Base-by-base conservation (phyloP, 1,140 invertebrate genomes). In the Drosophila seguyi region DNA sequence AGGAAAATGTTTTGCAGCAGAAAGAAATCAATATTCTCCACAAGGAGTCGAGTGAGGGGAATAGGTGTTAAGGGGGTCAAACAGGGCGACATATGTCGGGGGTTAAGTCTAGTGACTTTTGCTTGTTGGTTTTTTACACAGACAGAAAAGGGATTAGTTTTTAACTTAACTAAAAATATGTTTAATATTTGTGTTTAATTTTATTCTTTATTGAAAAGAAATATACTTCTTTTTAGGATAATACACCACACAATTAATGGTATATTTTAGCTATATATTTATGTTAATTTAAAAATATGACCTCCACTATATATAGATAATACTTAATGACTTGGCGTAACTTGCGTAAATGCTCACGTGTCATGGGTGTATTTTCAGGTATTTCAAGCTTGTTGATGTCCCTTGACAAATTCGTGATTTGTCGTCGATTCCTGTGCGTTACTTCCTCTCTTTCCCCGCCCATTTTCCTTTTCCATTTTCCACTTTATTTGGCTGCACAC, bases 351-450 rank as follows among this genome's bases (percentile, higher is more conserved):
- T 52, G 38, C 44, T 66, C 73, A 44, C 48, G 62, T 76, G 62
- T 34, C 39, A 31, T 48, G 72, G 58, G 25, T 7, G 45, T 68
- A 50, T 52, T 66, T 68, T 52, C 36, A 62, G 13, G 62, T 62
- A 66, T 66, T 62, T 45, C 41, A 13, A 36, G 57, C 36, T n/a
- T 42, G 56, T 45, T 81, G 72, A 62, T 63, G 50, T 67, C 57
- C 22, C 67, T 48, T 82, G 55, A 85, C 69, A 82, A 86, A 82
- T 79, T 81, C 80, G 74, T 84, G 77, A 90, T 88, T 88, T 90
- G 84, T 84, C 65, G 75, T 84, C 73, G 69, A 67, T 73, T 90
- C 68, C 85, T 78, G 62, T 50, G 73, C 52, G 60, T 63, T 58
- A 11, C 20, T 47, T 14, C 16, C 11, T 44, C 18, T 44, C n/a